These are phyloP conservation scores for Cryptoblepharus egeriae DNA, from an alignment of 2,797 vertebrate species.

Conservation along the genomic window DNA sequence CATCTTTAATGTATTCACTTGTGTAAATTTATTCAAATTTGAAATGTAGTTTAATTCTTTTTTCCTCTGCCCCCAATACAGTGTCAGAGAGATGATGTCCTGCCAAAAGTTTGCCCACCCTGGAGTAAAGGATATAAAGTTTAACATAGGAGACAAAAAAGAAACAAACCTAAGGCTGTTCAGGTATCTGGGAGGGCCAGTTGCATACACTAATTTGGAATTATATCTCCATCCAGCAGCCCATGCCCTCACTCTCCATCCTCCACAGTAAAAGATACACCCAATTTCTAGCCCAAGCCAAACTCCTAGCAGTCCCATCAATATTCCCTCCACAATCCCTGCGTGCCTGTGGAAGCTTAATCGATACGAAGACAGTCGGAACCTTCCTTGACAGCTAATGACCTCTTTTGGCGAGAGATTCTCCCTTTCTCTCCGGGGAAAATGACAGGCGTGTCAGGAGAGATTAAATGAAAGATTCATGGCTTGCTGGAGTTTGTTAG, in stretches of 20 bases:
- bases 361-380: conserved; percentile 72
- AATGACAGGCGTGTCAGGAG: conserved; percentile 76
- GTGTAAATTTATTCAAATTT: no score
- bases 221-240: conserved; percentile 23
- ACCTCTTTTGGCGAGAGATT: conserved; percentile 76
- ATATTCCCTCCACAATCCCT: conserved; percentile 61
- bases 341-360: conserved; percentile 58
- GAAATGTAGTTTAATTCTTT: no score
- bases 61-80: no score
- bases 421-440: conserved; percentile 67
- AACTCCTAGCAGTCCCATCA: conserved; percentile 61
- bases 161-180: background rate
- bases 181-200: background rate
- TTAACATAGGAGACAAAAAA: background rate
- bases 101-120: no score
- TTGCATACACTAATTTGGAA: background rate
- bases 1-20: no score
- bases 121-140: background rate
- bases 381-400: conserved; percentile 76
- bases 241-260: background rate
- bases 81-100: no score
- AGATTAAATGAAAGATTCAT: conserved; percentile 80
- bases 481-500: conserved; percentile 73
- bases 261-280: conserved; percentile 8
- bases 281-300: conserved; percentile 20